Evolutionary conservation across 2,113 vertebrate species (phyloP), one percentile per base, ranked within the genome.

Genomic region (Pristiophorus japonicus): DNA sequence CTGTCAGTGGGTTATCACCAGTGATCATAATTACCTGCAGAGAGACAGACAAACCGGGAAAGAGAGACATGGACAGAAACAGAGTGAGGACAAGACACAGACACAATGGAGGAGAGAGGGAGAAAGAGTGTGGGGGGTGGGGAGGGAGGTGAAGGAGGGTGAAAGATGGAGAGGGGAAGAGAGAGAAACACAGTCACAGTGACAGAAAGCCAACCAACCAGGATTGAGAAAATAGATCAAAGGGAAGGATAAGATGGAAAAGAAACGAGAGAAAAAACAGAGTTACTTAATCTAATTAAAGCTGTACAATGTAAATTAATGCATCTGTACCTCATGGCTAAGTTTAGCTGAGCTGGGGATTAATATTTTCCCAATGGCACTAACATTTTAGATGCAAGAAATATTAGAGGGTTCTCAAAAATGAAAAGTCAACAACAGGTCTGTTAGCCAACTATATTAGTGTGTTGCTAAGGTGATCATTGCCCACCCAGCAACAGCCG

Each of bases 21-120:
- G 99, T 99, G 96, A 99, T 99, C 99, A 99, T 99, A 96, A 99
- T 98, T 96, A 99, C 98, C 99, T 99, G 97, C 22, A 87, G 47
- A 38, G 62, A 67, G 85, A 22, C n/a, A 10, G 63, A n/a, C n/a
- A n/a, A n/a, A n/a, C n/a, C n/a, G n/a, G n/a, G n/a, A n/a, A n/a
- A 87, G 47, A 38, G 62, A 67, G 85, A 22, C n/a, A 10, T 42
- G 0, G 38, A 55, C 42, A 88, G 85, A 30, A 45, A 27, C 8
- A 30, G 38, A 42, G 92, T 10, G 27, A 67, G 42, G 24, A 16
- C 20, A n/a, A n/a, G 88, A 5, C 30, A 91, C 85, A n/a, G 88
- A 5, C 30, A 91, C 85, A 65, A 92, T 62, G 55, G 62, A 92
- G 14, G 1, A 92, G n/a, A 30, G 62, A 92, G 14, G 1, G 65